These are phyloP conservation scores for Sturnira hondurensis DNA, from an alignment of 2,113 vertebrate species.

Conservation along the genomic window DNA sequence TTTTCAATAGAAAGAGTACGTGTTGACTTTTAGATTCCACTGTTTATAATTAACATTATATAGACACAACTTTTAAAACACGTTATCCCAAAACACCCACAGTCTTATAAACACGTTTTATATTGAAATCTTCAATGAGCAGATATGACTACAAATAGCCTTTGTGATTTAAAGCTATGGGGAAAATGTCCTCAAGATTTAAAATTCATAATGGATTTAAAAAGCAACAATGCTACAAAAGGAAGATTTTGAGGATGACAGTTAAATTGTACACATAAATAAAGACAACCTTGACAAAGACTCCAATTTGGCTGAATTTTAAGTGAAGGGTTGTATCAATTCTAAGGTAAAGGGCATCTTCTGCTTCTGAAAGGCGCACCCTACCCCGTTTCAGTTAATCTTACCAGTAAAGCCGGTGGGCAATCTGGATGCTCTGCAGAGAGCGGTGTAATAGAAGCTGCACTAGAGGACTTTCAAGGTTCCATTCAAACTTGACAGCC, in stretches of 20 bases:
- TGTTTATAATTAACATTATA: background rate
- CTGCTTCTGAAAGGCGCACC: background rate
- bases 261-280: background rate
- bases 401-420: slow-evolving; percentile 91
- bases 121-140: background rate
- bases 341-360: background rate
- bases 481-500: slow-evolving; percentile 92
- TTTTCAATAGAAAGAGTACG: background rate
- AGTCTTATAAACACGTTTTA: background rate
- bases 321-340: background rate
- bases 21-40: background rate
- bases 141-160: background rate
- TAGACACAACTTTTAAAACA: background rate
- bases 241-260: background rate
- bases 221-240: background rate
- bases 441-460: slow-evolving; percentile 85
- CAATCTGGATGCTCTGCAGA: slow-evolving; percentile 83
- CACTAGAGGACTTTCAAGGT: slow-evolving; percentile 86
- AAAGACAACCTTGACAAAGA: background rate
- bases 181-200: background rate
- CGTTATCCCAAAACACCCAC: background rate
- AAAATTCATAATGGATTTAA: background rate
- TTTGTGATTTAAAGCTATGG: background rate
- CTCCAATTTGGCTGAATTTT: background rate
- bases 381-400: background rate